Base-by-base conservation (phyloP, 2,113 vertebrate genomes). In the Dunckerocampus dactyliophorus region DNA sequence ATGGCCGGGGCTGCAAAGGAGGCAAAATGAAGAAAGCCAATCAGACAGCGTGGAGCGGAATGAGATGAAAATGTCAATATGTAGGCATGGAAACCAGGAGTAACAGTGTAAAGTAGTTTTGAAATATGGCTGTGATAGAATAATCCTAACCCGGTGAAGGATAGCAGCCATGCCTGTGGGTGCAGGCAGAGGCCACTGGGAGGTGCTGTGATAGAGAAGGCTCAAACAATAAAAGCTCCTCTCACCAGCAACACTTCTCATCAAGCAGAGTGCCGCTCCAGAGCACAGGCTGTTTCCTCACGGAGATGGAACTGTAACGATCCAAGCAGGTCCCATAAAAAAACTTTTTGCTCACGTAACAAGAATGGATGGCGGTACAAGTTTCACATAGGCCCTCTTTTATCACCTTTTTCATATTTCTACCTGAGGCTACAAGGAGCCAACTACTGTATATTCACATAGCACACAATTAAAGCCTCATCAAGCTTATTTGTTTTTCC, bases 381-480 rank as follows among this genome's bases (percentile, higher is more conserved):
- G 64, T 85, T 86, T 87, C 80, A 84, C 77, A 84, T 61, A 7
- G 71, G 47, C 67, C 77, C 67, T 61, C 65, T 72, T 82, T 80
- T 75, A 78, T 74, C 65, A 50, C 69, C 59, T 64, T 75, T 71
- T 55, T 72, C 64, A 75, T 70, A 76, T 78, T 63, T 62, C 67
- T 62, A 77, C 75, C 63, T 68, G 24, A 71, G 76, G 69, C 77
- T 76, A 4, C 14, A 14, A 37, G 66, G 61, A 84, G 86, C 77
- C 69, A 67, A 63, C 74, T 70, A 20, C 19, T 49, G 43, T 28
- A 62, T 71, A 70, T 60, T 58, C 59, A 37, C 67, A 77, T 65
- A 88, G 86, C 88, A 83, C 78, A 85, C 82, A 87, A 90, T 90
- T 88, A 89, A 85, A 82, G 86, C 87, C 80, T 87, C 81, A 86